phyloP scores from a whole-genome alignment of 2,888 invertebrate species.

The Lucinisca nassula region DNA sequence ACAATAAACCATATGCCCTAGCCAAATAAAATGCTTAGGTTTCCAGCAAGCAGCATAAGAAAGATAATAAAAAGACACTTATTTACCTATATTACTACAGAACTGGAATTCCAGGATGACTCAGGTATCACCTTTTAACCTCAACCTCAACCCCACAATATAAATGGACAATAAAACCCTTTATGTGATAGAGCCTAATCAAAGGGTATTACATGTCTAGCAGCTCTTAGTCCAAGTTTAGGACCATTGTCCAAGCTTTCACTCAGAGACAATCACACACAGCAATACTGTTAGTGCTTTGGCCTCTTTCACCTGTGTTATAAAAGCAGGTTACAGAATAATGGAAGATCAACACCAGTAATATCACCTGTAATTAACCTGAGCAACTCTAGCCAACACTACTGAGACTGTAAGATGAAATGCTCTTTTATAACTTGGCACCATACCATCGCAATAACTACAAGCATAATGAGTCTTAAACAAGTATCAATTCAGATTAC shows the following conservation, averaged over 20 bases:
- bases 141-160: too few relatives aligned
- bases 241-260: too few relatives aligned
- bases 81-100: background rate
- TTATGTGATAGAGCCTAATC: too few relatives aligned
- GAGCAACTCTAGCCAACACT: background rate
- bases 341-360: background rate
- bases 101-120: background rate
- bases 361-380: slow-evolving; percentile 1
- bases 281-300: too few relatives aligned
- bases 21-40: background rate
- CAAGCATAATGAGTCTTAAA: too few relatives aligned
- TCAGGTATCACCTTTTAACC: background rate
- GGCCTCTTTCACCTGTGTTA: too few relatives aligned
- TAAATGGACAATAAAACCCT: too few relatives aligned
- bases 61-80: background rate
- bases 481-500: too few relatives aligned
- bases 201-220: too few relatives aligned
- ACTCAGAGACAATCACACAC: too few relatives aligned
- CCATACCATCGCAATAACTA: too few relatives aligned
- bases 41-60: background rate
- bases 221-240: too few relatives aligned
- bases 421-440: background rate
- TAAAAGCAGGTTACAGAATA: background rate
- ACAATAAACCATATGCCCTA: background rate
- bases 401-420: background rate